A percentile compares a stretch with the other conserved stretches of the same genome.
Evolutionary conservation across 1,140 invertebrate species (phyloP).

Genomic region (Temnothorax curvispinosus): DNA sequence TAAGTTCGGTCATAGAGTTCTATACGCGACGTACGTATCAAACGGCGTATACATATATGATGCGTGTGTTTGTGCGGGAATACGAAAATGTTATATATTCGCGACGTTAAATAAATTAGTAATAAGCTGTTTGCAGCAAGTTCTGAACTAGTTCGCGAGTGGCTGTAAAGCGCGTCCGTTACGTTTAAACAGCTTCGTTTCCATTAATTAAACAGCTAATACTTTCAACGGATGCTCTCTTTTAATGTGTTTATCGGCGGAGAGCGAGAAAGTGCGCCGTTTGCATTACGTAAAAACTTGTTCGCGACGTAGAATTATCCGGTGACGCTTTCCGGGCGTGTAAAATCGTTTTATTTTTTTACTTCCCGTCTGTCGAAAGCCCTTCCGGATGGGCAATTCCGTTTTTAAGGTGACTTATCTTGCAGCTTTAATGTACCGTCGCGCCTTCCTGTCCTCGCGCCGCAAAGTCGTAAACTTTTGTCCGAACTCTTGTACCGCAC

Average conservation of each 20-base stretch:
- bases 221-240: background rate
- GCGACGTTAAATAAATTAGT: slow-evolving; percentile 11
- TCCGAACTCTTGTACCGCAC: slow-evolving; percentile 44
- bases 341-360: background rate
- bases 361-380: background rate
- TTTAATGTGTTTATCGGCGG: background rate
- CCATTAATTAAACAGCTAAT: slow-evolving; percentile 16
- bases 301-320: background rate
- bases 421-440: slow-evolving; percentile 11
- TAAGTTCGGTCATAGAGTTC: slow-evolving; percentile 2
- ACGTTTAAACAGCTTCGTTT: slow-evolving; percentile 15
- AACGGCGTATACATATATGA: no score
- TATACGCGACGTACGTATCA: background rate
- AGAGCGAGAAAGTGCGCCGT: background rate
- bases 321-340: background rate
- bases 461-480: slow-evolving; percentile 52
- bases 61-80: no score
- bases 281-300: background rate
- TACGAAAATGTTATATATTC: background rate
- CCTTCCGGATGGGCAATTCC: slow-evolving; percentile 22
- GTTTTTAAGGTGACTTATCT: slow-evolving; percentile 31
- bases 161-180: background rate
- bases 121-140: slow-evolving; percentile 18
- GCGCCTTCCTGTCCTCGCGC: slow-evolving; percentile 33
- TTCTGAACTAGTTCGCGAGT: background rate